These are phyloP conservation scores for Subanguina moxae DNA, from an alignment of 1,140 invertebrate species.

Conservation along the genomic window DNA sequence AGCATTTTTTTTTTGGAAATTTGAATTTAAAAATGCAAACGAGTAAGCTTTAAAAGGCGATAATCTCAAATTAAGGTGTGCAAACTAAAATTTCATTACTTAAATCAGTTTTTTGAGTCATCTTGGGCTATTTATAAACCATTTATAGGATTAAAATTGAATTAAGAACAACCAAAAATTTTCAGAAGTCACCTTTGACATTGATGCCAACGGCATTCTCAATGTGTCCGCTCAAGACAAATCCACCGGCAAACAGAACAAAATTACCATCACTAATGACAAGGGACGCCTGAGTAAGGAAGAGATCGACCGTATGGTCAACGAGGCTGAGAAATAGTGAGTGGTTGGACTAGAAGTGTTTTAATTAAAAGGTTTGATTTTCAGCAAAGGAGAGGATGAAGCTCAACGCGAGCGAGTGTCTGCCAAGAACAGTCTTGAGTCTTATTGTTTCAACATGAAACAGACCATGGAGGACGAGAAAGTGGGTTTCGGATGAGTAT, in stretches of 20 bases:
- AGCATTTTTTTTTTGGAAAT: constrained; percentile 47
- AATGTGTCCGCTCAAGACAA: constrained; percentile 65
- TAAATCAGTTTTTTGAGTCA: neutral
- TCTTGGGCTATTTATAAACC: neutral
- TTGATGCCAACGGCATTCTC: constrained; percentile 66
- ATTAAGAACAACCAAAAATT: neutral
- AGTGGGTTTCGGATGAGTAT: constrained; percentile 4
- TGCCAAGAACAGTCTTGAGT: constrained; percentile 85
- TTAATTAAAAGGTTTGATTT: too few species aligned
- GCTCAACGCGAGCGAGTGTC: constrained; percentile 77
- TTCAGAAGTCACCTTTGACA: constrained; percentile 65
- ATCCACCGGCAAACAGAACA: constrained; percentile 87
- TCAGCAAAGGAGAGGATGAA: constrained; percentile 76
- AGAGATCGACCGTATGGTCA: constrained; percentile 94
- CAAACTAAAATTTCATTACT: constrained; percentile 68
- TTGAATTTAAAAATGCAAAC: constrained; percentile 66
- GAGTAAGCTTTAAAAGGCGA: constrained; percentile 65
- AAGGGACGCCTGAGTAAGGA: constrained; percentile 91
- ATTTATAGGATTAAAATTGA: neutral
- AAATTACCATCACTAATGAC: constrained; percentile 86
- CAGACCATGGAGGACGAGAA: constrained; percentile 71
- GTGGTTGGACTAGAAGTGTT: too few species aligned
- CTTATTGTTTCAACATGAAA: constrained; percentile 88
- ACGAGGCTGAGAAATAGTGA: constrained; percentile 84
- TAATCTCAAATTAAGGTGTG: too few species aligned